Percentiles rank a stretch among this genome's conserved stretches.
phyloP scores from a whole-genome alignment of 2,113 vertebrate genomes.

The Illadopsis cleaveri region DNA sequence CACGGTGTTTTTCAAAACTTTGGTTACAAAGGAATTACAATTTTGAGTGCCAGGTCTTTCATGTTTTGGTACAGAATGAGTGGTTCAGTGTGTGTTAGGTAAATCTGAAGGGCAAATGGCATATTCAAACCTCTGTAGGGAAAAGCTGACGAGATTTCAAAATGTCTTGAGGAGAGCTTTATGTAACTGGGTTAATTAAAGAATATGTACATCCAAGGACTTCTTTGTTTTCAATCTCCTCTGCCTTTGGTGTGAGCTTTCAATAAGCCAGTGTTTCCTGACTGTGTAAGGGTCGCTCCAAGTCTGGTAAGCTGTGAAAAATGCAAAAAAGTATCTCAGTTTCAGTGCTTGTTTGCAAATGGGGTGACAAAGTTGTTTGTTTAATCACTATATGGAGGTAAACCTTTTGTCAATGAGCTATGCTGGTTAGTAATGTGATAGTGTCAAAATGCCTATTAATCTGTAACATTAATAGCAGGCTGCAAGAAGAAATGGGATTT shows the following conservation, averaged over 20 bases:
- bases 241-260: background rate
- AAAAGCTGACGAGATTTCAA: background rate
- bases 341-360: slow-evolving; percentile 12
- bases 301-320: background rate
- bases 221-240: background rate
- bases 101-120: background rate
- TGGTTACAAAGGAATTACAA: background rate
- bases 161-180: background rate
- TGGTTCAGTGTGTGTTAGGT: background rate
- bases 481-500: background rate
- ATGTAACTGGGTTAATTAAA: background rate
- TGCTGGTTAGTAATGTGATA: background rate
- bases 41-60: background rate
- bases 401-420: background rate
- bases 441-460: background rate
- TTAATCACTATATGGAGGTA: background rate
- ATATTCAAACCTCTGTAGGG: background rate
- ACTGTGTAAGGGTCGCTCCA: background rate
- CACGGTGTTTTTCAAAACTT: background rate
- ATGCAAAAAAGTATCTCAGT: background rate
- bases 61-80: background rate
- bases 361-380: background rate
- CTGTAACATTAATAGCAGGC: background rate
- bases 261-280: background rate
- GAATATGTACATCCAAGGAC: background rate